Evolutionary conservation across 2,888 invertebrate species (phyloP).

Genomic region (Chorisops tibialis): DNA sequence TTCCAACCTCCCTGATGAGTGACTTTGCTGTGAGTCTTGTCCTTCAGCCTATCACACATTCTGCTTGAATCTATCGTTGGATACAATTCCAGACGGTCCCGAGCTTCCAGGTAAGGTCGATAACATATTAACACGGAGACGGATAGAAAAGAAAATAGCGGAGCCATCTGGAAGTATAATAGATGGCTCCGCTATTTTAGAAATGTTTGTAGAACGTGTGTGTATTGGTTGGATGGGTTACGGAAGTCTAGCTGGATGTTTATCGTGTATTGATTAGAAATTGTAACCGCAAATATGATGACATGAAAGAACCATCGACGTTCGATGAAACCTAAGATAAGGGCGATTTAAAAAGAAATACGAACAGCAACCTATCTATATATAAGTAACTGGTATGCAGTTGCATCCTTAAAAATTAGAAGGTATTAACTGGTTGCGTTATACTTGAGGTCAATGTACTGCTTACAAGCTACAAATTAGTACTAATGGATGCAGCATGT

Average conservation of each 20-base stretch:
- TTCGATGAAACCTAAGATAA: slow-evolving; percentile 86
- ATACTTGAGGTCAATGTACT: slow-evolving; percentile 98
- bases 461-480: too few species aligned
- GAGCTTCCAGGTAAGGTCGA: too few species aligned
- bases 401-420: slow-evolving; percentile 98
- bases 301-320: slow-evolving; percentile 97
- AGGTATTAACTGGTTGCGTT: slow-evolving; percentile 96
- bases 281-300: slow-evolving; percentile 89
- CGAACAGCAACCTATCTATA: slow-evolving; percentile 88
- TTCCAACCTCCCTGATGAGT: too few species aligned
- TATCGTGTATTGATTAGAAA: slow-evolving; percentile 91
- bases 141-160: slow-evolving; percentile 49
- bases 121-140: slow-evolving; percentile 95
- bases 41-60: too few species aligned
- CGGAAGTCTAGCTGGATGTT: slow-evolving; percentile 90
- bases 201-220: slow-evolving; percentile 65
- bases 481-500: too few species aligned
- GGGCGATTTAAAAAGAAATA: slow-evolving; percentile 88
- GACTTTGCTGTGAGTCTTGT: slow-evolving; percentile 95
- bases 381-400: slow-evolving; percentile 88
- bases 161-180: slow-evolving; percentile 61
- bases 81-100: slow-evolving; percentile 87
- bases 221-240: slow-evolving; percentile 98
- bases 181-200: too few species aligned
- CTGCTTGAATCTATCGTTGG: slow-evolving; percentile 90